A percentile compares a stretch with the other conserved stretches of the same genome.
Conservation (phyloP, 2,888 invertebrate genomes). For the Julus scanicus region DNA sequence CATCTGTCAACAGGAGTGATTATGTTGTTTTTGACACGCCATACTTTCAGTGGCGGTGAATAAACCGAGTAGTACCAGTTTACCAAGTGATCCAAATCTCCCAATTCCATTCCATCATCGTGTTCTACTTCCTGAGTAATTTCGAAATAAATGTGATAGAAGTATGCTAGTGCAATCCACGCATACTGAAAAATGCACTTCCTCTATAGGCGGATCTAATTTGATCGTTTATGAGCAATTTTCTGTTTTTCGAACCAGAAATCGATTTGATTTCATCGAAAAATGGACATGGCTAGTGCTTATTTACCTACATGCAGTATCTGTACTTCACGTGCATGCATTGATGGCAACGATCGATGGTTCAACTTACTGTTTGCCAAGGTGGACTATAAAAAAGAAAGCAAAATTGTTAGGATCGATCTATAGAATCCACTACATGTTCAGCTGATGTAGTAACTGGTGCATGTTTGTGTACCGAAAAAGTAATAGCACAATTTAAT, state of each 20-base stretch:
- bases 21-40: no score
- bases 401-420: not conserved
- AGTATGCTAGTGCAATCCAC: not conserved
- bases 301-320: not conserved
- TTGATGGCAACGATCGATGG: not conserved
- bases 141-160: not conserved
- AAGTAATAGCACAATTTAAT: not conserved
- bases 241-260: constrained; percentile 21
- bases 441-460: not conserved
- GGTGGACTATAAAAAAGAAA: not conserved
- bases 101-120: not conserved
- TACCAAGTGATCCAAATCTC: no score
- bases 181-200: not conserved
- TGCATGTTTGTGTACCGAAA: not conserved
- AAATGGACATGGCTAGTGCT: not conserved
- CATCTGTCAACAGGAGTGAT: no score
- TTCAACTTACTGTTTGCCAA: not conserved
- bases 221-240: constrained; percentile 14
- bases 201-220: not conserved
- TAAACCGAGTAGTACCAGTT: no score
- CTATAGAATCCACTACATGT: not conserved
- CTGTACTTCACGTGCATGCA: not conserved
- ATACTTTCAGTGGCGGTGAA: no score
- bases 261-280: not conserved
- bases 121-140: not conserved